Evolutionary conservation across 2,113 vertebrate species (phyloP).

Genomic region (Meleagris gallopavo): DNA sequence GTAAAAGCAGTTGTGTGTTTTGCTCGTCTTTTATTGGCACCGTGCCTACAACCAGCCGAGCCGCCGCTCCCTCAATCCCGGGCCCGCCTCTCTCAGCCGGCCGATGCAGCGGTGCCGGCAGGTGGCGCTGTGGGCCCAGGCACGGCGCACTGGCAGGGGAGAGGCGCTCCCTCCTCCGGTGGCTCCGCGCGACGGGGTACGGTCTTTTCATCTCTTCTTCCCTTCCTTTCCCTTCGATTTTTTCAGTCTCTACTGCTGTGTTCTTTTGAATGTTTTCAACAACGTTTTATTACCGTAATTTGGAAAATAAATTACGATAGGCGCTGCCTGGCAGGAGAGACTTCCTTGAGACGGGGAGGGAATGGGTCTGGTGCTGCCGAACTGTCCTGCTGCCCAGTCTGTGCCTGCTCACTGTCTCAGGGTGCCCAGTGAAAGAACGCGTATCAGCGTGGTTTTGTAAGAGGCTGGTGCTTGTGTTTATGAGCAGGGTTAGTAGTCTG

Average conservation of each 20-base stretch:
- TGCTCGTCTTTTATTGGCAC: not conserved
- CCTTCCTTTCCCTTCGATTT: not conserved
- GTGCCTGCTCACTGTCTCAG: not conserved
- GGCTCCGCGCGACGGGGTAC: not conserved
- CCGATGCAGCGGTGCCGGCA: not conserved
- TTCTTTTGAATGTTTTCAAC: conserved; percentile 64
- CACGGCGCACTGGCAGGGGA: not conserved
- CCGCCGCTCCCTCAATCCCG: too few relatives aligned
- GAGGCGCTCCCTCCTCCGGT: not conserved
- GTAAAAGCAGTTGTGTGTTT: not conserved
- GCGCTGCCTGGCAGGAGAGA: conserved; percentile 33
- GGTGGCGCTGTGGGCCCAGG: conserved; percentile 70
- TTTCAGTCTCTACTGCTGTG: conserved; percentile 59
- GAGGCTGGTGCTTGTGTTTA: accelerated
- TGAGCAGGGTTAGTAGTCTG: too few relatives aligned
- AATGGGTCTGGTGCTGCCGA: not conserved
- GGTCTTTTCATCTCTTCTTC: not conserved
- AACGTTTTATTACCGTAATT: conserved; percentile 69
- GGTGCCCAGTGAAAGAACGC: not conserved
- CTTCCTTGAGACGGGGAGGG: not conserved
- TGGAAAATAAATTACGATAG: conserved; percentile 64
- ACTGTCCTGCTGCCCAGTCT: not conserved
- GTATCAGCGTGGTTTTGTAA: not conserved
- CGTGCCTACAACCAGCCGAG: too few relatives aligned
- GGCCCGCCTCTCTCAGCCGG: too few relatives aligned